Evolutionary conservation across 2,888 invertebrate genomes (phyloP).

Genomic region (Elmis aenea): DNA sequence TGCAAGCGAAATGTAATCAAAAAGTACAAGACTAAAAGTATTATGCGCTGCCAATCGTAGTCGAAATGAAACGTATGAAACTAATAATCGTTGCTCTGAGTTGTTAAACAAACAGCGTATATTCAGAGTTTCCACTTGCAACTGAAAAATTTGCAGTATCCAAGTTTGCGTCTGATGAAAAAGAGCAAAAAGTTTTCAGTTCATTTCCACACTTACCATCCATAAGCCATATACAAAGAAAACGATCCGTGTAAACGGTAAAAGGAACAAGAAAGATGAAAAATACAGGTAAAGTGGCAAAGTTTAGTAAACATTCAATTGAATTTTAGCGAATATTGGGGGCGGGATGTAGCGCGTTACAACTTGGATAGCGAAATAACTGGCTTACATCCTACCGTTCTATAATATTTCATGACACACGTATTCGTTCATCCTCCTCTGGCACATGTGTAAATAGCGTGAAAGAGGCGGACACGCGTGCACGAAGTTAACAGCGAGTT

Average conservation of each 20-base stretch:
- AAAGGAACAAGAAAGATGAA: slow-evolving; percentile 3
- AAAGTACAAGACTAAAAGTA: too few species aligned
- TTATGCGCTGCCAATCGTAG: too few species aligned
- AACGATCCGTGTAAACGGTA: background rate
- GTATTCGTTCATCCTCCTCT: slow-evolving; percentile 9
- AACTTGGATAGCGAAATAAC: slow-evolving; percentile 20
- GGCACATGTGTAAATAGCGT: slow-evolving; percentile 1
- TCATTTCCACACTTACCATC: background rate
- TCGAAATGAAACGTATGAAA: too few species aligned
- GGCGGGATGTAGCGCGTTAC: slow-evolving; percentile 12
- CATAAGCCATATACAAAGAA: slow-evolving; percentile 1
- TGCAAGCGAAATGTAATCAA: too few species aligned
- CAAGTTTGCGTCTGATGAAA: too few species aligned
- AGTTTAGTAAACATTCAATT: slow-evolving; percentile 19
- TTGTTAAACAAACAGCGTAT: too few species aligned
- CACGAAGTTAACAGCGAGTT: slow-evolving; percentile 13
- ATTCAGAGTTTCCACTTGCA: too few species aligned
- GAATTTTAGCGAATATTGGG: slow-evolving; percentile 18
- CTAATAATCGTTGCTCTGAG: too few species aligned
- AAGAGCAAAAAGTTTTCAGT: too few species aligned
- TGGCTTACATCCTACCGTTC: slow-evolving; percentile 16
- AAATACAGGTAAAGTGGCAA: slow-evolving; percentile 16
- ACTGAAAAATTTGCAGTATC: too few species aligned
- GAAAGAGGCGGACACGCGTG: slow-evolving; percentile 7
- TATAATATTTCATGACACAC: slow-evolving; percentile 13